These are phyloP conservation scores for Triplophysa rosa DNA, from an alignment of 2,113 vertebrate species.

Conservation along the genomic window DNA sequence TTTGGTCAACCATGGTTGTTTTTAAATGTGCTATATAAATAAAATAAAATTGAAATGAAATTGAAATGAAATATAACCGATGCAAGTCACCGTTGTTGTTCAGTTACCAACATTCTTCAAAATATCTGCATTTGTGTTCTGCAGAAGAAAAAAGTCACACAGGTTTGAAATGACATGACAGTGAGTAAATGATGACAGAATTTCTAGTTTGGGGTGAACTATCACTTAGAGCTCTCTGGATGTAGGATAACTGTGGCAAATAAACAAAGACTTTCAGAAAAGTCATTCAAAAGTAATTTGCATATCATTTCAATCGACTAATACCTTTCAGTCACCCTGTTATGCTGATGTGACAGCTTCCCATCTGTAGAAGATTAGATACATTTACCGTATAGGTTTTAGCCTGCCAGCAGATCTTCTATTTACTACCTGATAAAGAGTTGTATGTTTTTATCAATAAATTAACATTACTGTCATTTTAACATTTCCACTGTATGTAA, in stretches of 20 bases:
- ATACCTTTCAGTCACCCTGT: conserved; percentile 1
- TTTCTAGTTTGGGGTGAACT: too few relatives aligned
- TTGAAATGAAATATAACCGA: too few relatives aligned
- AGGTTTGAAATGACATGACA: too few relatives aligned
- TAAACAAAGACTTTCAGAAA: not conserved
- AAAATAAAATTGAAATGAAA: too few relatives aligned
- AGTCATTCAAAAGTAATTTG: not conserved
- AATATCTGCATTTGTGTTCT: too few relatives aligned
- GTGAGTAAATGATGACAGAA: too few relatives aligned
- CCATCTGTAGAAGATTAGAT: not conserved
- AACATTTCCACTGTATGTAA: not conserved
- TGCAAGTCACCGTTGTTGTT: too few relatives aligned
- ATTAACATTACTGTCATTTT: not conserved
- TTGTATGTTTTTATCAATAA: not conserved
- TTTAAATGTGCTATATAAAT: too few relatives aligned
- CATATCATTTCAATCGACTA: conserved; percentile 5
- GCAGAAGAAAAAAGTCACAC: too few relatives aligned
- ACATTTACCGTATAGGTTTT: not conserved
- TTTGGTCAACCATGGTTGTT: too few relatives aligned
- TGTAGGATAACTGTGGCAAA: not conserved
- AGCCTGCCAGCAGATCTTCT: not conserved
- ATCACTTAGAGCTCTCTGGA: not conserved
- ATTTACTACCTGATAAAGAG: not conserved
- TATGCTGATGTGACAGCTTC: conserved; percentile 3
- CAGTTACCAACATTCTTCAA: too few relatives aligned